These are phyloP conservation scores for Tuta absoluta DNA, from an alignment of 2,888 invertebrate species.

Conservation along the genomic window DNA sequence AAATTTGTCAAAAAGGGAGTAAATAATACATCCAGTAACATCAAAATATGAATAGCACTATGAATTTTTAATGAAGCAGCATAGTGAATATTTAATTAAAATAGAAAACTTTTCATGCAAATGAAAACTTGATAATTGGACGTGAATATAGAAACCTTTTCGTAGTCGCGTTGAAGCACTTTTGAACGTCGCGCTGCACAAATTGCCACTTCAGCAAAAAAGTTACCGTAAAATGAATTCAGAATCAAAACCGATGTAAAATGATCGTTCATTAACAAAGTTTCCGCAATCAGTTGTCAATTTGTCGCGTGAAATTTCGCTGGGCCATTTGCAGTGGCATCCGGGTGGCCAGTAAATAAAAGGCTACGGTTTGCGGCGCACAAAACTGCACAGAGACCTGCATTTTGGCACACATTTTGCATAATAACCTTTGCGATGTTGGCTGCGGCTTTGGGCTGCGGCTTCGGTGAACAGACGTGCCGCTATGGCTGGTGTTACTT, in stretches of 20 bases:
- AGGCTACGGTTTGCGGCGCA: conserved; percentile 53
- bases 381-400: conserved; percentile 54
- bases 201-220: background rate
- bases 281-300: conserved; percentile 58
- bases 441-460: conserved; percentile 43
- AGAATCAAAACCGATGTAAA: conserved; percentile 41
- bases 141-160: background rate
- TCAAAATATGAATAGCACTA: background rate
- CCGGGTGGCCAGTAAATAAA: conserved; percentile 62
- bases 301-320: conserved; percentile 58
- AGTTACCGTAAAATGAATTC: background rate
- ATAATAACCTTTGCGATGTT: conserved; percentile 62
- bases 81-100: background rate
- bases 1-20: background rate
- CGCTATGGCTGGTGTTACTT: conserved; percentile 32
- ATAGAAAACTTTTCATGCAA: background rate
- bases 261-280: conserved; percentile 55
- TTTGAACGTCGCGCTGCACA: background rate
- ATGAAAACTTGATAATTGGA: background rate
- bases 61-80: conserved; percentile 1
- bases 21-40: background rate
- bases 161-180: no score
- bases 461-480: conserved; percentile 30
- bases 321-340: conserved; percentile 55
- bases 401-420: conserved; percentile 70